Percentiles rank a stretch among this genome's conserved stretches.
phyloP scores from a whole-genome alignment of 2,888 invertebrate species.

The Lasioglossum figueresi region DNA sequence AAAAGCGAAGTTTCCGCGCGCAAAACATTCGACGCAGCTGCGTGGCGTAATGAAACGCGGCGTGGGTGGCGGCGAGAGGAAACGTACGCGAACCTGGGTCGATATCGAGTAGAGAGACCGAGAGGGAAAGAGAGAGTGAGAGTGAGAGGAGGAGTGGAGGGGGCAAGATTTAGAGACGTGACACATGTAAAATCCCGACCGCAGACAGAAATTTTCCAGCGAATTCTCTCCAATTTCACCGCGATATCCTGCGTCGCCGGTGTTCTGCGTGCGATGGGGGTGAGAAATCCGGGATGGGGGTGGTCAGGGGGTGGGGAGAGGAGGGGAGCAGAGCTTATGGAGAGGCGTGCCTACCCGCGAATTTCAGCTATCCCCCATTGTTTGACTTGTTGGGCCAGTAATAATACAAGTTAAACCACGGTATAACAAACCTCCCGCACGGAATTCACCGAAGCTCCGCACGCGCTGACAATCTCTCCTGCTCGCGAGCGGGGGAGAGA shows the following conservation, averaged over 20 bases:
- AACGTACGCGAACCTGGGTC: slow-evolving; percentile 16
- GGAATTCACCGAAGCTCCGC: slow-evolving; percentile 60
- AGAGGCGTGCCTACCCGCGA: slow-evolving; percentile 57
- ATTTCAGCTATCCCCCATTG: slow-evolving; percentile 61
- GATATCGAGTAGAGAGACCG: slow-evolving; percentile 3
- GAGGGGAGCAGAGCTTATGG: slow-evolving; percentile 38
- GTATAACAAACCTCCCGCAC: slow-evolving; percentile 65
- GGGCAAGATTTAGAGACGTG: slow-evolving; percentile 46
- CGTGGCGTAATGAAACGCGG: slow-evolving; percentile 27
- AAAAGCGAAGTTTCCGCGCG: slow-evolving; percentile 29
- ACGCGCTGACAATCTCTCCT: slow-evolving; percentile 52
- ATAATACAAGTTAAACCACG: slow-evolving; percentile 67
- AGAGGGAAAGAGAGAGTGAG: neutral
- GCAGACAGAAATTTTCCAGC: slow-evolving; percentile 61
- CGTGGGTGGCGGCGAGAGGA: neutral
- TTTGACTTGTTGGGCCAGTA: slow-evolving; percentile 69
- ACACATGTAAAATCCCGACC: slow-evolving; percentile 58
- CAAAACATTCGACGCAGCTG: slow-evolving; percentile 34
- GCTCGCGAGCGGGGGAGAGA: neutral
- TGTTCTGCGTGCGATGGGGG: slow-evolving; percentile 23
- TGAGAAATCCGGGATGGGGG: neutral
- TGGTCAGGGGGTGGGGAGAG: neutral
- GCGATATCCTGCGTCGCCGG: slow-evolving; percentile 59
- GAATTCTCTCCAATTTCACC: slow-evolving; percentile 64
- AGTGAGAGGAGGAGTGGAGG: neutral